Percentiles rank a stretch among this genome's conserved stretches.
Evolutionary conservation across 1,140 invertebrate genomes (phyloP).

Genomic region (Brachionus manjavacas): DNA sequence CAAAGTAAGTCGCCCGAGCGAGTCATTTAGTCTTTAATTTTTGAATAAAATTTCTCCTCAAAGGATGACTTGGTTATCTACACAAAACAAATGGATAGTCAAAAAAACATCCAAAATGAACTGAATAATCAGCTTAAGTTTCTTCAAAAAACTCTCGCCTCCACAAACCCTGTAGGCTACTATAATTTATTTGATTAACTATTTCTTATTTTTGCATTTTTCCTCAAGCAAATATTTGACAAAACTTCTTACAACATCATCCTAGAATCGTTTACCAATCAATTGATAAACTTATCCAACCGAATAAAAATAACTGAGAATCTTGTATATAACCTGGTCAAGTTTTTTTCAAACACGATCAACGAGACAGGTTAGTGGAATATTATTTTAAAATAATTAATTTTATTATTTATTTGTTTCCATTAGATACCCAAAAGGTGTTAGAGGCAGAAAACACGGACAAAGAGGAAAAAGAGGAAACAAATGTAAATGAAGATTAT

Average conservation of each 20-base stretch:
- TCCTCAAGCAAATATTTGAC: constrained; percentile 10
- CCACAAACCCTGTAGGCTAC: background rate
- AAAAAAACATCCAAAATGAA: constrained; percentile 32
- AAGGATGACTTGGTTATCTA: constrained; percentile 15
- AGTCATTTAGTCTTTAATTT: background rate
- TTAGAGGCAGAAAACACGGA: background rate
- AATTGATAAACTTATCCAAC: background rate
- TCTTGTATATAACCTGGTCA: constrained; percentile 2
- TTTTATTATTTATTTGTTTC: background rate
- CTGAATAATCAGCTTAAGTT: background rate
- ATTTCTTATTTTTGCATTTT: background rate
- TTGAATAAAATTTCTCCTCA: background rate
- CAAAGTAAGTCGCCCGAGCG: background rate
- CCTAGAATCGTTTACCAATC: background rate
- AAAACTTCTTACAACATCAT: constrained; percentile 19
- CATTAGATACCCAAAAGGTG: background rate
- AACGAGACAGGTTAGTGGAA: background rate
- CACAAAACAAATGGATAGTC: background rate
- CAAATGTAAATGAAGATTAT: background rate
- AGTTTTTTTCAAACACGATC: background rate
- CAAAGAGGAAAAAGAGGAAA: background rate
- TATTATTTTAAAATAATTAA: background rate
- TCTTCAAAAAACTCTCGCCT: constrained; percentile 8
- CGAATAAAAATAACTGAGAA: constrained; percentile 15
- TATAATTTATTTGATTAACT: background rate